Conservation (phyloP, 2,113 vertebrate species). For the Melierax canorus region DNA sequence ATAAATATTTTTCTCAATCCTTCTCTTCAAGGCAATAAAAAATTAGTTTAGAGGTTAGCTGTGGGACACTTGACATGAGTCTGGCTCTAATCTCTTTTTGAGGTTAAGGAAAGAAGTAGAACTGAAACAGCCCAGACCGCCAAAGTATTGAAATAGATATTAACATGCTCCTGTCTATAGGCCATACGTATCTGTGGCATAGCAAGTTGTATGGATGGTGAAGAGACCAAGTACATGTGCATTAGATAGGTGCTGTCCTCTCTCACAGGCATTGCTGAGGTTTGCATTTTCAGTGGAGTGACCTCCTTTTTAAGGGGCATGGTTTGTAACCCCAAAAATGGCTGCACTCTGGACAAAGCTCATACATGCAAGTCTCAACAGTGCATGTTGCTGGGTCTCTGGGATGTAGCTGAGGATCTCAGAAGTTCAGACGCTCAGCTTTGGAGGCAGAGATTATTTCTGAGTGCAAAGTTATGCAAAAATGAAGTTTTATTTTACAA, state of each 20-base stretch:
- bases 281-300: neutral
- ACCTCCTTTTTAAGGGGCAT: neutral
- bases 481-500: neutral
- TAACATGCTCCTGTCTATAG: neutral
- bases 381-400: neutral
- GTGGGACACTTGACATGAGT: slow-evolving; percentile 33
- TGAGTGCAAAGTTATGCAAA: neutral
- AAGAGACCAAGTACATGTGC: neutral
- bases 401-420: neutral
- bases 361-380: too few species aligned
- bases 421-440: neutral
- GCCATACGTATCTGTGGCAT: neutral
- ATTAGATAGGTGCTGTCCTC: neutral
- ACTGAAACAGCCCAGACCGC: neutral
- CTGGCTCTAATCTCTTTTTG: slow-evolving; percentile 15
- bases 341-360: neutral
- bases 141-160: neutral
- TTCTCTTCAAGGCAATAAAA: slow-evolving; percentile 71
- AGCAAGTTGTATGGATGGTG: neutral
- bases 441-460: neutral
- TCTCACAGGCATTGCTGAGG: neutral
- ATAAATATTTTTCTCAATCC: slow-evolving; percentile 68
- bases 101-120: slow-evolving; percentile 26
- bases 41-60: slow-evolving; percentile 61
- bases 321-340: neutral